A percentile compares a stretch with the other conserved stretches of the same genome.
Evolutionary conservation across 1,140 invertebrate genomes (phyloP).

Genomic region (Campoletis sonorensis): DNA sequence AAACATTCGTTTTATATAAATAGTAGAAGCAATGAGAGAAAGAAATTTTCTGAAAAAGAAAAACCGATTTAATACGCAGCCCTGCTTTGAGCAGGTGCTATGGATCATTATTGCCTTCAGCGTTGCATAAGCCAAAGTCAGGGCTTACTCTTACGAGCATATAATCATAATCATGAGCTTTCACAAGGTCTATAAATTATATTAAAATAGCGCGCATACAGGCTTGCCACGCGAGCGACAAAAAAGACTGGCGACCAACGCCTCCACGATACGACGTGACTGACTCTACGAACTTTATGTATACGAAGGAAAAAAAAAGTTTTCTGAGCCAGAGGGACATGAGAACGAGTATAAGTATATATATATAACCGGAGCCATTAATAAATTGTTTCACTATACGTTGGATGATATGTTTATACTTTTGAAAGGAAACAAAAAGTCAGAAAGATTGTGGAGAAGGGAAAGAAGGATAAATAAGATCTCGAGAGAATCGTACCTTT

Average conservation of each 20-base stretch:
- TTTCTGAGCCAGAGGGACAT: neutral
- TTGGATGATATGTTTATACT: neutral
- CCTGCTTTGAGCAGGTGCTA: too few species aligned
- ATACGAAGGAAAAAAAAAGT: neutral
- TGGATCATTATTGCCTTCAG: too few species aligned
- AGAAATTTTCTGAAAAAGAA: too few species aligned
- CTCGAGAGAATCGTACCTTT: neutral
- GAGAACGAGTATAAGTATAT: neutral
- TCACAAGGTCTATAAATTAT: neutral
- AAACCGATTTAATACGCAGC: too few species aligned
- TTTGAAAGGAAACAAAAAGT: neutral
- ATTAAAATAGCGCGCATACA: neutral
- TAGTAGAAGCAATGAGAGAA: too few species aligned
- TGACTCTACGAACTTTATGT: neutral
- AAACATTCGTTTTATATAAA: too few species aligned
- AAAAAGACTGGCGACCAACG: neutral
- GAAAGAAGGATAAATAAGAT: neutral
- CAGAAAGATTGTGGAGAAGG: neutral
- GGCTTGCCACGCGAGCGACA: neutral
- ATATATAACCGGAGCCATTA: neutral
- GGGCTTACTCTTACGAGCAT: neutral
- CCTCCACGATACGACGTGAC: neutral
- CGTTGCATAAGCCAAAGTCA: slow-evolving; percentile 1
- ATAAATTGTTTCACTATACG: neutral
- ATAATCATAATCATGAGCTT: neutral